Evolutionary conservation across 2,888 invertebrate genomes (phyloP).

Genomic region (Drosophila neoperkinsi): DNA sequence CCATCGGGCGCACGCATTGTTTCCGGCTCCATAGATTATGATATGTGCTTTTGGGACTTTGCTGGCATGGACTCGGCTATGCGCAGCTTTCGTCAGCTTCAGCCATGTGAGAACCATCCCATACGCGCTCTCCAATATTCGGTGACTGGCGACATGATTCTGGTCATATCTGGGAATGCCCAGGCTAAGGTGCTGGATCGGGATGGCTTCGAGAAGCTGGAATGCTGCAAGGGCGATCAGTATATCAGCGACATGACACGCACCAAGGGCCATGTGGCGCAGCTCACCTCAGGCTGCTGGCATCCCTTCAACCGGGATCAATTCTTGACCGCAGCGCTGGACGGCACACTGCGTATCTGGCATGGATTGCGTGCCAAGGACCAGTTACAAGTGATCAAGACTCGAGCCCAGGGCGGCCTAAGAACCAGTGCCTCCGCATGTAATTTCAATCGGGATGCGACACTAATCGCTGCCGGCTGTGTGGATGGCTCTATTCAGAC

Average conservation of each 20-base stretch:
- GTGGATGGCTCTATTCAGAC: conserved; percentile 94
- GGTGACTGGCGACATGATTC: conserved; percentile 95
- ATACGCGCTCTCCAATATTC: conserved; percentile 95
- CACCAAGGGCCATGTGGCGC: conserved; percentile 97
- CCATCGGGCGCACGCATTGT: conserved; percentile 95
- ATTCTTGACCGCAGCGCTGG: conserved; percentile 97
- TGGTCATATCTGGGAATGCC: conserved; percentile 96
- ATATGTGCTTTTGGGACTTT: conserved; percentile 99
- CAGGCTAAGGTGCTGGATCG: conserved; percentile 97
- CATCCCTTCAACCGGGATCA: conserved; percentile 96
- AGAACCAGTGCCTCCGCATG: conserved; percentile 94
- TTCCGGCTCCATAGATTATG: conserved; percentile 97
- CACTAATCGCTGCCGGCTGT: conserved; percentile 95
- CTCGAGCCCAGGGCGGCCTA: conserved; percentile 93
- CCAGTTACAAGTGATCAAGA: conserved; percentile 94
- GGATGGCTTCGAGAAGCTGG: conserved; percentile 96
- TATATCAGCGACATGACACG: conserved; percentile 97
- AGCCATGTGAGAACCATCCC: conserved; percentile 98
- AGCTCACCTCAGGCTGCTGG: conserved; percentile 96
- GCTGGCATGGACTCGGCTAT: conserved; percentile 98
- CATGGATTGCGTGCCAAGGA: conserved; percentile 91
- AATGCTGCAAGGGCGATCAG: conserved; percentile 97
- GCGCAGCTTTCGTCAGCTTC: conserved; percentile 95
- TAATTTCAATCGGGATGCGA: conserved; percentile 93
- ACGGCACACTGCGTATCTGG: conserved; percentile 97